A percentile compares a stretch with the other conserved stretches of the same genome.
Evolutionary conservation across 2,797 vertebrate genomes (phyloP).

Genomic region (Sparidentex hasta): DNA sequence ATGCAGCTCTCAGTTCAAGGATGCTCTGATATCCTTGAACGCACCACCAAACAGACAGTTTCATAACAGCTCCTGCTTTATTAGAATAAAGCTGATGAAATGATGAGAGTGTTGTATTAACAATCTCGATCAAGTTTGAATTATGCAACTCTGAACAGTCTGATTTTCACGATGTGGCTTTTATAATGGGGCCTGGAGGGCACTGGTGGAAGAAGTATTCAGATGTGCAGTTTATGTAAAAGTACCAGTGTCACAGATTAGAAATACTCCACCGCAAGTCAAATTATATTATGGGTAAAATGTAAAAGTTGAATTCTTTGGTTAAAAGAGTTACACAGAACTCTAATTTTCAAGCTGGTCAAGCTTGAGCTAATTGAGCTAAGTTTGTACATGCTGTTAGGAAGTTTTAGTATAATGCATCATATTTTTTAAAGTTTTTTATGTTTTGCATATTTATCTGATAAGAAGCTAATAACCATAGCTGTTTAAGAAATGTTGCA

Average conservation of each 20-base stretch:
- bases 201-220: not conserved
- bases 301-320: no score
- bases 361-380: not conserved
- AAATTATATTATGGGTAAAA: not conserved
- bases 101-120: not conserved
- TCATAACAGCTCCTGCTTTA: not conserved
- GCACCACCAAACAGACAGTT: not conserved
- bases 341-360: no score
- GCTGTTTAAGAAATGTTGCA: not conserved
- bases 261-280: not conserved
- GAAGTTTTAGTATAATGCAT: not conserved
- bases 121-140: not conserved
- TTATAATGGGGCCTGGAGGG: not conserved
- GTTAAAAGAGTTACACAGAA: no score
- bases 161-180: not conserved
- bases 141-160: not conserved
- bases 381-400: not conserved
- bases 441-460: not conserved
- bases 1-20: not conserved
- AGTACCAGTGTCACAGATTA: not conserved
- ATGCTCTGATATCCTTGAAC: conserved; percentile 2
- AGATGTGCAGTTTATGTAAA: not conserved
- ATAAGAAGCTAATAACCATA: not conserved
- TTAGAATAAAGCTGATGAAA: conserved; percentile 1
- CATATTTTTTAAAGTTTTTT: not conserved